phyloP scores from a whole-genome alignment of 37 sponge, comb jelly and placozoan genomes.

The Lycopodina hypogea region DNA sequence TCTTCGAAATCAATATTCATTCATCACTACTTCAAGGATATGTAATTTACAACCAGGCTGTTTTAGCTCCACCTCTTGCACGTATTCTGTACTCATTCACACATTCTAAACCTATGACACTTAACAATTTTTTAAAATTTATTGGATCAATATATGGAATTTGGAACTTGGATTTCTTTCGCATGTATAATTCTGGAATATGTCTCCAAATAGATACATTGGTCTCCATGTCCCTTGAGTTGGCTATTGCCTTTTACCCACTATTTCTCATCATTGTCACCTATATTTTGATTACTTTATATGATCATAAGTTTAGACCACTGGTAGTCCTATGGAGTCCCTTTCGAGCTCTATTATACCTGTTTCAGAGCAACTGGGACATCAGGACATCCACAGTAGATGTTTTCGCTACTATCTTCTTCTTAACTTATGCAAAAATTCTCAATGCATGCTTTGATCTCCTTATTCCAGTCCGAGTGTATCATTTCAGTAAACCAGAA shows the following conservation, averaged over 20 bases:
- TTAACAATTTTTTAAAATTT: neutral
- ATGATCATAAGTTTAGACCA: constrained; percentile 4
- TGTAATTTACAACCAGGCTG: constrained; percentile 2
- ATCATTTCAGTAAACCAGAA: neutral
- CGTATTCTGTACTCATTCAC: neutral
- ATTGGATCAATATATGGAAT: constrained; percentile 6
- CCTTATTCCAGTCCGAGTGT: constrained; percentile 8
- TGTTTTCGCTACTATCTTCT: constrained; percentile 51
- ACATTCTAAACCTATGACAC: neutral
- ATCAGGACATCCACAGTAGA: constrained; percentile 24
- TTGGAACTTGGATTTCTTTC: constrained; percentile 35
- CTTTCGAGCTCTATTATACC: constrained; percentile 11
- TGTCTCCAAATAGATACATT: constrained; percentile 19
- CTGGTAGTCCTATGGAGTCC: constrained; percentile 7
- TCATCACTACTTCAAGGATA: constrained; percentile 9
- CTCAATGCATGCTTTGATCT: constrained; percentile 30
- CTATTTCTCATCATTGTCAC: constrained; percentile 7
- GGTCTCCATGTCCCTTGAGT: constrained; percentile 15
- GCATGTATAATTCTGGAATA: neutral
- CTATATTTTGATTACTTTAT: constrained; percentile 7
- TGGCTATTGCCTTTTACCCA: constrained; percentile 34
- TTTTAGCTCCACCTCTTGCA: neutral
- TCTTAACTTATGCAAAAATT: constrained; percentile 50
- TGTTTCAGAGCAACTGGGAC: constrained; percentile 29
- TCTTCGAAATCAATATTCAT: constrained; percentile 9